Evolutionary conservation across 2,888 invertebrate species (phyloP), one percentile per base, ranked within the genome.

Genomic region (Osmoderma eremita): DNA sequence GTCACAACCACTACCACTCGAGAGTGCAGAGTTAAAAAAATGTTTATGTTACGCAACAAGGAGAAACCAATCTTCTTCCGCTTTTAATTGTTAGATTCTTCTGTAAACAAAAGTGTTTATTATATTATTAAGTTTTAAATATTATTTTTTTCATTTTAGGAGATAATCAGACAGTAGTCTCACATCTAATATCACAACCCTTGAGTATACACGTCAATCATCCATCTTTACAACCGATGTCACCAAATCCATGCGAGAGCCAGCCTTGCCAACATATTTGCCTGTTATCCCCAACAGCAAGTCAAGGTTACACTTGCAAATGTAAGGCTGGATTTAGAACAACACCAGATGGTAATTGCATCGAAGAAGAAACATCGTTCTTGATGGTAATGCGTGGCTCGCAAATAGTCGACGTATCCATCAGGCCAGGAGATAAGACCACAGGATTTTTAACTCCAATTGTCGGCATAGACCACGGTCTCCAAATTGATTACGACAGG

Each of bases 161-260:
- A 13, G 86, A 88, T 22, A 96, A 97, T 79, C 95, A 97, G 80
- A 94, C 94, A 0, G 95, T 98, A 0, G 94, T 97, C 0, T 95
- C 95, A 0, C 97, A 97, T 80, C 84, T 97, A 65, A 96, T 98
- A 72, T 94, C 95, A 1, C 96, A 97, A 82, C 98, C 98, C 0
- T 85, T 98, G 3, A 97, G 97, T 6, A 94, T 99, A 70, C 95
- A 95, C 77, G 96, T 97, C 0, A 94, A 96, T 75, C 98, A 98
- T 82, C 94, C 96, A 0, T 93, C 95, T 0, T 84, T 98, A 54
- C 99, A 99, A 81, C 97, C 97, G 0, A 83, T 87, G 68, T 85
- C 88, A 13, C 82, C 86, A 0, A 91, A 91, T 71, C 96, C 97
- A 0, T 98, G 98, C 81, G 84, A 81, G 12, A 85, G 85, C 41